Conservation (phyloP, 2,888 invertebrate genomes). For the Plagiodera versicolora region DNA sequence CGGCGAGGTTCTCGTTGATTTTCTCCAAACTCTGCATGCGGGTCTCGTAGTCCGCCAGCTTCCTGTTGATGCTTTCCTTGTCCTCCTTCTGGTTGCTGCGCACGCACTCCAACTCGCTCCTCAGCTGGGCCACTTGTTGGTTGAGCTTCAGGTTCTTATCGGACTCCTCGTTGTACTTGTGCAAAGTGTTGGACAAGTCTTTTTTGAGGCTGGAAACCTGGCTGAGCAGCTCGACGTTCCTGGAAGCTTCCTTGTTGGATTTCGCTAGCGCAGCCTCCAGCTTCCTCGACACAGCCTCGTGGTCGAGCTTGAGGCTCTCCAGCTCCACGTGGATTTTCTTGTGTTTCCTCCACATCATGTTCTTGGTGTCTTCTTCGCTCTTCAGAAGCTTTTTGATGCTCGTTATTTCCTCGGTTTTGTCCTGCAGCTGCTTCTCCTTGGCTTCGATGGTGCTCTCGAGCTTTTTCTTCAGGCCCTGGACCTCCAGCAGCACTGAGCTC, state of each 20-base stretch:
- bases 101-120: slow-evolving; percentile 22
- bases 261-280: slow-evolving; percentile 9
- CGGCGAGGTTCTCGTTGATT: slow-evolving; percentile 22
- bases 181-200: slow-evolving; percentile 7
- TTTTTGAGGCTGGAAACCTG: slow-evolving; percentile 10
- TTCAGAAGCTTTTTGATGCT: slow-evolving; percentile 23
- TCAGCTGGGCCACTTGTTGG: slow-evolving; percentile 24
- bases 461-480: slow-evolving; percentile 23
- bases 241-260: slow-evolving; percentile 22
- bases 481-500: slow-evolving; percentile 22
- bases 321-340: slow-evolving; percentile 12
- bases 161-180: slow-evolving; percentile 13
- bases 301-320: background rate
- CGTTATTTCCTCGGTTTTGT: slow-evolving; percentile 24
- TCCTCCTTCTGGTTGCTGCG: slow-evolving; percentile 19
- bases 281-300: slow-evolving; percentile 8
- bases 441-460: slow-evolving; percentile 19
- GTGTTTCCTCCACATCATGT: slow-evolving; percentile 23
- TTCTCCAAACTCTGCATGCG: slow-evolving; percentile 18
- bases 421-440: slow-evolving; percentile 23
- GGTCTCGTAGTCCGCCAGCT: slow-evolving; percentile 18
- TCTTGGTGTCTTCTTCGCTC: slow-evolving; percentile 19
- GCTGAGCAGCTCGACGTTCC: slow-evolving; percentile 14
- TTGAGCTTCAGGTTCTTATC: slow-evolving; percentile 18
- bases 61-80: slow-evolving; percentile 19